Conservation (phyloP, 2,888 invertebrate species). For the Idaea dimidiata region DNA sequence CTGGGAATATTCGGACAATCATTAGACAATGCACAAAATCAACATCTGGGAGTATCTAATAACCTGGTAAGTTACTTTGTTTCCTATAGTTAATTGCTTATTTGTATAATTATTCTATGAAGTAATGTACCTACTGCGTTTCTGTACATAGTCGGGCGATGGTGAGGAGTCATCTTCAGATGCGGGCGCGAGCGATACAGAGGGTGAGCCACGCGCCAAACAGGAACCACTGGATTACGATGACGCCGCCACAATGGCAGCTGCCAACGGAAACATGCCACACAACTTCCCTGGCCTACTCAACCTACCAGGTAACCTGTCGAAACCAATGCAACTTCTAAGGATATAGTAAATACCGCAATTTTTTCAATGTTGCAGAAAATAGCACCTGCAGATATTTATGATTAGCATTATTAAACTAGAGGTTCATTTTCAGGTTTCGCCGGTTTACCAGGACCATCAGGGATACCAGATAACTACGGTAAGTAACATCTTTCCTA, state of each 20-base stretch:
- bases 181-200: slow-evolving; percentile 87
- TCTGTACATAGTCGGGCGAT: slow-evolving; percentile 60
- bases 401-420: slow-evolving; percentile 2
- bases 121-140: background rate
- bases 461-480: slow-evolving; percentile 92
- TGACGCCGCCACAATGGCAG: slow-evolving; percentile 84
- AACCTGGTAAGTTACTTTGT: slow-evolving; percentile 55
- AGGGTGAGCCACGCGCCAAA: slow-evolving; percentile 84
- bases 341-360: too few species aligned
- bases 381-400: background rate
- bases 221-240: slow-evolving; percentile 87
- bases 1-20: slow-evolving; percentile 88
- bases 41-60: slow-evolving; percentile 79
- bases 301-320: slow-evolving; percentile 86
- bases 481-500: slow-evolving; percentile 80
- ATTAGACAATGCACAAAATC: slow-evolving; percentile 86
- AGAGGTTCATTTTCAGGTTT: slow-evolving; percentile 81
- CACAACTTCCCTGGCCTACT: slow-evolving; percentile 90
- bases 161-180: slow-evolving; percentile 94
- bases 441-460: slow-evolving; percentile 88
- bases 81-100: background rate
- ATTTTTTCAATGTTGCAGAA: background rate
- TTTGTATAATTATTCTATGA: background rate
- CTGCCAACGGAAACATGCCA: slow-evolving; percentile 83
- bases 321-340: background rate